Evolutionary conservation across 2,113 vertebrate genomes (phyloP), one percentile per base, ranked within the genome.

Genomic region (Microtus ochrogaster): DNA sequence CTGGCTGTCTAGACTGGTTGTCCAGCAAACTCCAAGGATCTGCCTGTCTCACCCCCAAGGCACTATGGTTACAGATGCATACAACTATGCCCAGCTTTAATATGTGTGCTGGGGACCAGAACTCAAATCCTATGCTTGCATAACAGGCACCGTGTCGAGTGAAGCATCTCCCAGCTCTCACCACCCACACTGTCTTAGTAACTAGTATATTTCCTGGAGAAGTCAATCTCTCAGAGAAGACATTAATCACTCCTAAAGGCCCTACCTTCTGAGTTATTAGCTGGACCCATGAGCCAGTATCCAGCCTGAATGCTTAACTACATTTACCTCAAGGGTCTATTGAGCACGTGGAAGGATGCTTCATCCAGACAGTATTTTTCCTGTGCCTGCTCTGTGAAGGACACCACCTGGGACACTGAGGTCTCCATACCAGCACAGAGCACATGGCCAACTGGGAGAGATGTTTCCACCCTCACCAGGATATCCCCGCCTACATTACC

Each of bases 401-500:
- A 30, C 14, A 3, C n/a, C 61, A 8, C 41, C 74, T 44, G 16
- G n/a, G 70, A 44, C 81, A 2, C 63, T 28, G 49, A 68, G 28
- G 14, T 72, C 28, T 44, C 58, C 39, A n/a, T 17, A 26, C 19
- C 41, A 81, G 19, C 47, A 33, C 0, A 1, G 36, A 52, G 7
- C 30, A 63, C 68, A 49, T 7, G 74, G 13, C 41, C 49, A 33
- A 74, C 22, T 16, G 19, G 41, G 30, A 30, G 12, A 30, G 33
- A 65, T 11, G 44, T 19, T 12, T 70, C 52, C 8, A 1, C 26
- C 84, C 73, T 87, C n/a, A 1, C 11, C 17, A 65, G 83, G 24
- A 7, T 65, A 19, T 2, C 90, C 91, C 39, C 24, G 90, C 30
- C 70, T 93, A 96, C 30, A 87, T 93, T 96, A 30, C 68, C 90